Evolutionary conservation across 1,140 invertebrate species (phyloP).

Genomic region (Orchestia grillus): DNA sequence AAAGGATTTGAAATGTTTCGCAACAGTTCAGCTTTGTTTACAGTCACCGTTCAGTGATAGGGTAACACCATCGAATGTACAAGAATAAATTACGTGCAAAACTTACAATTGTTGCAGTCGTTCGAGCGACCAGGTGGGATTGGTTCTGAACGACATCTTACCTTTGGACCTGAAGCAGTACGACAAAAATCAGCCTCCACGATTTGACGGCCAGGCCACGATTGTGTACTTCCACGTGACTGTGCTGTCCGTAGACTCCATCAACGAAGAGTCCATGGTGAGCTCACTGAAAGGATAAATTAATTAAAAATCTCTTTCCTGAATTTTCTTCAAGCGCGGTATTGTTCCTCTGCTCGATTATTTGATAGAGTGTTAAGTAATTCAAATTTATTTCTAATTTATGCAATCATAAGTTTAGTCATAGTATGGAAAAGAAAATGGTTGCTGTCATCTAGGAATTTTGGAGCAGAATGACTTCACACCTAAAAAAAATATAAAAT

Average conservation of each 20-base stretch:
- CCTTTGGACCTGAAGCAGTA: constrained; percentile 87
- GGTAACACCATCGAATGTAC: not conserved
- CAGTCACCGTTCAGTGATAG: not conserved
- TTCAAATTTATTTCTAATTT: too few relatives aligned
- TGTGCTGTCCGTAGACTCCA: constrained; percentile 87
- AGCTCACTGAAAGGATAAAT: not conserved
- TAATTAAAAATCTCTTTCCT: not conserved
- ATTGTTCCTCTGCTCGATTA: not conserved
- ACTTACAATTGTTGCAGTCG: constrained; percentile 43
- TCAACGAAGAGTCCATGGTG: constrained; percentile 94
- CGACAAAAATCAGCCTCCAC: constrained; percentile 90
- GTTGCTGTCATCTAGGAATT: too few relatives aligned
- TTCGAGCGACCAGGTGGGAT: constrained; percentile 63
- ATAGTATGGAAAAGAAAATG: too few relatives aligned
- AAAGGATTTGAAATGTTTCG: not conserved
- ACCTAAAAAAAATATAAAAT: too few relatives aligned
- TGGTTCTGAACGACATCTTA: constrained; percentile 78
- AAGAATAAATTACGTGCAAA: not conserved
- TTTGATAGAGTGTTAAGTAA: not conserved
- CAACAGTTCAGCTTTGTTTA: not conserved
- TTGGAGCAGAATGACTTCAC: too few relatives aligned
- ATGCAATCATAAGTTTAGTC: too few relatives aligned
- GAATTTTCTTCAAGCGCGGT: not conserved
- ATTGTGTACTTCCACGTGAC: constrained; percentile 91
- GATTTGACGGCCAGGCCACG: constrained; percentile 85